A percentile compares a stretch with the other conserved stretches of the same genome.
Conservation (phyloP, 1,140 invertebrate species). For the Orchestia grillus region DNA sequence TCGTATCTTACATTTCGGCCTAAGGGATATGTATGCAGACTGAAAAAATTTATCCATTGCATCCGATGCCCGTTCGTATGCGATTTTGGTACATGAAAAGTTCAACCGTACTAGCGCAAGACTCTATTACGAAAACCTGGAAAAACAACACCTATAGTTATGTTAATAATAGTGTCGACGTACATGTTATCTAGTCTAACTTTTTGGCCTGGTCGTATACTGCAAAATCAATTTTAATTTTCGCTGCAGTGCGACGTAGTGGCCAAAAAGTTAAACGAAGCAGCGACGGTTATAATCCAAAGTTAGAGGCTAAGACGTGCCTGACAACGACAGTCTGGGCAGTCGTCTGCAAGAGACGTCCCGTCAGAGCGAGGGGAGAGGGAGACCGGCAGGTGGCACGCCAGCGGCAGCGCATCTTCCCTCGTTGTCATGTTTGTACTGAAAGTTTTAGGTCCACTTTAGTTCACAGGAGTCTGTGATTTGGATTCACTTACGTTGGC, state of each 20-base stretch:
- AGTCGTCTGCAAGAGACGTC: slow-evolving; percentile 60
- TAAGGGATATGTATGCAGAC: too few species aligned
- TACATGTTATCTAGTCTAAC: neutral
- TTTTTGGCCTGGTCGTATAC: too few species aligned
- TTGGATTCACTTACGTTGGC: too few species aligned
- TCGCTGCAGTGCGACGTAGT: neutral
- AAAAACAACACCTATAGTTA: too few species aligned
- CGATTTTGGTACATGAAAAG: too few species aligned
- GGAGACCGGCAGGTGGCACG: neutral
- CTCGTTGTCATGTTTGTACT: neutral
- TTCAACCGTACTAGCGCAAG: too few species aligned
- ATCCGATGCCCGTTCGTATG: too few species aligned
- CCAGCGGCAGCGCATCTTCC: neutral
- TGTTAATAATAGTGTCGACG: neutral
- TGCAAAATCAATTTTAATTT: neutral
- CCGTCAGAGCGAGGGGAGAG: slow-evolving; percentile 57
- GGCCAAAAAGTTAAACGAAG: neutral
- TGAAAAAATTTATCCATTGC: too few species aligned
- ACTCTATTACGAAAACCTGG: too few species aligned
- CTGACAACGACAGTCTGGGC: slow-evolving; percentile 58
- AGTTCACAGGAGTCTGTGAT: too few species aligned
- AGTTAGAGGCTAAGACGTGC: neutral
- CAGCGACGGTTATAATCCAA: neutral
- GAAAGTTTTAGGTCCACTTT: neutral
- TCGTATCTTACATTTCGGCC: too few species aligned